Conservation (phyloP, 2,888 invertebrate genomes). For the Scaptomyza polygonia region DNA sequence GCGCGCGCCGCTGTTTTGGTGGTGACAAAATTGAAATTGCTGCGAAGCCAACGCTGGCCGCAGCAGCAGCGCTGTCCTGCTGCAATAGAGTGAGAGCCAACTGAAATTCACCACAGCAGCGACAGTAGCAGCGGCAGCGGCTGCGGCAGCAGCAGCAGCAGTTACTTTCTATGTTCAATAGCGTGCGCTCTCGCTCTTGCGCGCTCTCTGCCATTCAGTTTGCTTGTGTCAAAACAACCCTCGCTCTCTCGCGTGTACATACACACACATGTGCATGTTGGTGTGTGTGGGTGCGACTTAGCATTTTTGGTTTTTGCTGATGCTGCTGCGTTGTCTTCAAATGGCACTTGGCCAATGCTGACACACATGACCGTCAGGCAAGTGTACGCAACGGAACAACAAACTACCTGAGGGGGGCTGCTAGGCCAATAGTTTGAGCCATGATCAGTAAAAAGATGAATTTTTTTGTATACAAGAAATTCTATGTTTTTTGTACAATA, state of each 20-base stretch:
- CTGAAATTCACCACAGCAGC: constrained; percentile 61
- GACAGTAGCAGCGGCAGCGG: background rate
- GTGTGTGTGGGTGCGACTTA: constrained; percentile 17
- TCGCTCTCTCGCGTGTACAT: constrained; percentile 30
- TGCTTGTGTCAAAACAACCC: constrained; percentile 43
- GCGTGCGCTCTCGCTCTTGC: constrained; percentile 32
- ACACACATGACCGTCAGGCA: constrained; percentile 49
- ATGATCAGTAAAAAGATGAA: constrained; percentile 9
- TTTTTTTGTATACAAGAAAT: background rate
- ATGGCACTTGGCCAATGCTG: constrained; percentile 59
- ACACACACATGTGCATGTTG: background rate
- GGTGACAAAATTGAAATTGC: constrained; percentile 42
- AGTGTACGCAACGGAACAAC: constrained; percentile 1
- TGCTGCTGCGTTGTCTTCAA: constrained; percentile 47
- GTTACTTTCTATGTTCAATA: constrained; percentile 21
- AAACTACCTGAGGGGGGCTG: background rate
- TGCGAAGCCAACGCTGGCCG: constrained; percentile 32
- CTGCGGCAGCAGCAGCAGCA: constrained; percentile 20
- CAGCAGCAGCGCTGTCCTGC: constrained; percentile 19
- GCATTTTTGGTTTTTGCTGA: constrained; percentile 12
- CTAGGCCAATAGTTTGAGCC: no score
- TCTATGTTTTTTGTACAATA: background rate
- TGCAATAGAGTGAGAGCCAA: constrained; percentile 5
- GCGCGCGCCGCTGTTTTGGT: constrained; percentile 31
- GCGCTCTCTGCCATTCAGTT: constrained; percentile 14